Base-by-base conservation (phyloP, 1,140 invertebrate species). In the Meloidogyne exigua region DNA sequence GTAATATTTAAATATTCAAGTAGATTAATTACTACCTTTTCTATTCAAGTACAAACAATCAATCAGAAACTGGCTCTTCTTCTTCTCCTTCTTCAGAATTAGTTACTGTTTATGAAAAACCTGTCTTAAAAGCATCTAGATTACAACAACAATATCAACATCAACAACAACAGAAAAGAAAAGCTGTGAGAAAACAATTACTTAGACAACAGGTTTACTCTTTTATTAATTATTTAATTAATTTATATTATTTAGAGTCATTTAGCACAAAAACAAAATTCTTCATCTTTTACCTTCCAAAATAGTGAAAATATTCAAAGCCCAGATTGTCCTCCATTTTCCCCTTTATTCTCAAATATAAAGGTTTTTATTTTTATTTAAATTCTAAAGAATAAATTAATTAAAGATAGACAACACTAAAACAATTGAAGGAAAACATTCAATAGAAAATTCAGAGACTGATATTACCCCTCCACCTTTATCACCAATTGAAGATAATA, bases 101-200 rank as follows among this genome's bases (percentile, higher is more conserved):
- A 36, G 32, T 73, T 25, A 49, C 62, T 25, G 26, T 66, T 12
- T 39, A 57, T 21, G 63, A 83, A 18, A 83, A 85, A 66, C 81
- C 82, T 49, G 84, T 82, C 5, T 39, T 83, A 23, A 83, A 83
- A 62, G 78, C 72, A 7, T 70, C 82, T 7, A 69, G 84, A 25
- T 78, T 79, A 64, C 80, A 83, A 70, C 71, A 73, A 13, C 49
- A 57, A 57, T 73, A 73, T 36, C 71, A 73, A 21, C 71, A 73
- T 5, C 71, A 73, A 39, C 83, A 82, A 68, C 80, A 84, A 67
- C 83, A 81, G 66, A 82, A 81, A 57, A 28, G 80, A 18, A 81
- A 80, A 42, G 83, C 83, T 63, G 72, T 81, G 1, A 63, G 81
- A 64, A 39, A 84, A 36, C 81, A 82, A 82, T 64, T 82, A 26